These are phyloP conservation scores for Hartigia nigra DNA, from an alignment of 2,888 invertebrate species.

Conservation along the genomic window DNA sequence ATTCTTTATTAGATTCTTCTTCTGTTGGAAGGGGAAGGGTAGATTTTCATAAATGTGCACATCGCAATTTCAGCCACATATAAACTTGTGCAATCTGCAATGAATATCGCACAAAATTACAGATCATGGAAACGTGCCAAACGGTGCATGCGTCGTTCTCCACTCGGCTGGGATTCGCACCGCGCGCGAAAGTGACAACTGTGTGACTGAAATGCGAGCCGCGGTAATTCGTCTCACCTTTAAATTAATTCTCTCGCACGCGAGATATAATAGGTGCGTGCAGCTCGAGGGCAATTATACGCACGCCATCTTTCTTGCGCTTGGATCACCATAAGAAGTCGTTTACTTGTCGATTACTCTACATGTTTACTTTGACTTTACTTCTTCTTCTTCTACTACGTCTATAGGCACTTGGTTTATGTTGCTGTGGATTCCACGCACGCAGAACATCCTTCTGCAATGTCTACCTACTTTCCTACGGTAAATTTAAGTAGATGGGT, in stretches of 20 bases:
- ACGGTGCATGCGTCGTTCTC: background rate
- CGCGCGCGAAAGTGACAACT: background rate
- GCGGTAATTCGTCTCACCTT: background rate
- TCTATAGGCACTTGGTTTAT: background rate
- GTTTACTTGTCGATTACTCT: background rate
- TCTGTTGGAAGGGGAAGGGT: background rate
- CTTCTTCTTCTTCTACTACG: background rate
- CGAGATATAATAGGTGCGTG: background rate
- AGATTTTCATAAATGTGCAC: background rate
- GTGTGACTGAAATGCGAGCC: background rate
- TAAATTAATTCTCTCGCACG: background rate
- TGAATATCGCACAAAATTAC: background rate
- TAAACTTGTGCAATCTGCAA: background rate
- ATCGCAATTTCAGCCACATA: background rate
- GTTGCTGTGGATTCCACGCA: background rate
- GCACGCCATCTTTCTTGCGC: background rate
- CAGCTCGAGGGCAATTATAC: background rate
- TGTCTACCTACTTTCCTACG: background rate
- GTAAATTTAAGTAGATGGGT: background rate
- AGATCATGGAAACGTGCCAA: background rate
- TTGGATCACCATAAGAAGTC: background rate
- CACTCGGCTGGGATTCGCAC: background rate
- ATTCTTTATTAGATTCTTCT: background rate
- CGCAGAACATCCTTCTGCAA: background rate
- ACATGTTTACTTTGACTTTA: background rate